Base-by-base conservation (phyloP, 2,797 vertebrate genomes). In the Schizopygopsis malacanthus region DNA sequence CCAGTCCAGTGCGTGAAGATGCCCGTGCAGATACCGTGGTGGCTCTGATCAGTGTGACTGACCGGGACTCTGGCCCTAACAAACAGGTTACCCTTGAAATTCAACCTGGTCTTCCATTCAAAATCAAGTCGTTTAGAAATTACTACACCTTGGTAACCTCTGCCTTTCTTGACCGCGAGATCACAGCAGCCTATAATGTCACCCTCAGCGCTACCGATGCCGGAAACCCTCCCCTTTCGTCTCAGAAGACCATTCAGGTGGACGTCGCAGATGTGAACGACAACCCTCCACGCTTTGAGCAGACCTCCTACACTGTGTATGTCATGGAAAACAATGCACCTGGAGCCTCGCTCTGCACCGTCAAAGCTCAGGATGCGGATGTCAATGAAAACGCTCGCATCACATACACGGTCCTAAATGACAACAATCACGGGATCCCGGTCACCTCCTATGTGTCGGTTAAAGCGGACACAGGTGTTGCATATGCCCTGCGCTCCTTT, bases 211-310 rank as follows among this genome's bases (percentile, higher is more conserved):
- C 97, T 92, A 97, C 95, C 0, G 98, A 99, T 52, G 95, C 96
- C 47, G 98, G 98, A 59, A 94, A 79, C 16, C 98, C 98, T 25
- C 96, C 97, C 37, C 95, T 99, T n/a, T 97, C 97, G 69, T 98
- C 98, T 52, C 95, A 96, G 92, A 96, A 96, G 92, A 97, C 97
- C 80, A 97, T 99, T 90, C 94, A 94, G 78, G 96, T 99, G 91
- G 96, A 98, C 18, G 96, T 99, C 90, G 98, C 97, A 0, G 98
- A 99, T 82, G 95, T 99, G 79, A 99, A 98, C 50, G 98, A 99
- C 94, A 99, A 99, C 90, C 96, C 98, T 0, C 98, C 98, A 0
- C 94, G 89, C n/a, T 99, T 99, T 4, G 96, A 97, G 86, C 94
- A 98, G 92, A 95, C 96, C 4, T 96, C 95, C 1, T 99, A 99